These are phyloP conservation scores for Hepsetus odoe DNA, from an alignment of 2,113 vertebrate genomes.

Conservation along the genomic window DNA sequence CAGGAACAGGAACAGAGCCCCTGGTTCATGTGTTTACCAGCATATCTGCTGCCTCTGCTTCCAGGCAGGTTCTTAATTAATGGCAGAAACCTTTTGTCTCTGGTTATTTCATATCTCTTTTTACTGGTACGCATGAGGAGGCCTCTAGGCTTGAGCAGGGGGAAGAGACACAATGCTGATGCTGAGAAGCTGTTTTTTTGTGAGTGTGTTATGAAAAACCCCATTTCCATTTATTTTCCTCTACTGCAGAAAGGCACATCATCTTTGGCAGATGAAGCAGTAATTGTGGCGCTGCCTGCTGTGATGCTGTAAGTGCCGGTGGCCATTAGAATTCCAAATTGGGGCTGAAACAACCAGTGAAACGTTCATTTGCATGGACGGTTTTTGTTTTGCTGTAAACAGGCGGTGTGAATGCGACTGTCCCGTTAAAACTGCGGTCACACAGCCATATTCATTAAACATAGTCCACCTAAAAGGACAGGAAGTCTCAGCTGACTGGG, in stretches of 20 bases:
- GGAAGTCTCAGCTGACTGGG: not conserved
- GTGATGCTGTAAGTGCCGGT: conserved; percentile 18
- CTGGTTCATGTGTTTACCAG: conserved; percentile 39
- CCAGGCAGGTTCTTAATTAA: conserved; percentile 37
- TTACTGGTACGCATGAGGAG: not conserved
- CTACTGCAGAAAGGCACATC: not conserved
- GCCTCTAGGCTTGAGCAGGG: conserved; percentile 13
- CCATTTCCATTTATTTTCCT: conserved; percentile 20
- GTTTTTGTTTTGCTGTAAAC: conserved; percentile 12
- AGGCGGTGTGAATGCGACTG: not conserved
- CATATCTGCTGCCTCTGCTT: conserved; percentile 15
- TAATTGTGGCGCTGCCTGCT: conserved; percentile 30
- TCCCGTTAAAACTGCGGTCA: not conserved
- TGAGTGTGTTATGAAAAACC: not conserved
- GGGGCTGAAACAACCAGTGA: conserved; percentile 9
- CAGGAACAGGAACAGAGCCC: conserved; percentile 18
- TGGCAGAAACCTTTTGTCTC: conserved; percentile 27
- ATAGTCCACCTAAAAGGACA: not conserved
- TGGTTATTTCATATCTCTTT: not conserved
- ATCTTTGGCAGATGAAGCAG: not conserved
- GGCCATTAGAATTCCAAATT: conserved; percentile 17
- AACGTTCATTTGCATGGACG: conserved; percentile 18
- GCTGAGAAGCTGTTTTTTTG: conserved; percentile 12
- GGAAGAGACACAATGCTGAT: not conserved
- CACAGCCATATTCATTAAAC: not conserved